Percentiles rank a stretch among this genome's conserved stretches.
phyloP scores from a whole-genome alignment of 2,113 vertebrate genomes.

The Podilymbus podiceps region DNA sequence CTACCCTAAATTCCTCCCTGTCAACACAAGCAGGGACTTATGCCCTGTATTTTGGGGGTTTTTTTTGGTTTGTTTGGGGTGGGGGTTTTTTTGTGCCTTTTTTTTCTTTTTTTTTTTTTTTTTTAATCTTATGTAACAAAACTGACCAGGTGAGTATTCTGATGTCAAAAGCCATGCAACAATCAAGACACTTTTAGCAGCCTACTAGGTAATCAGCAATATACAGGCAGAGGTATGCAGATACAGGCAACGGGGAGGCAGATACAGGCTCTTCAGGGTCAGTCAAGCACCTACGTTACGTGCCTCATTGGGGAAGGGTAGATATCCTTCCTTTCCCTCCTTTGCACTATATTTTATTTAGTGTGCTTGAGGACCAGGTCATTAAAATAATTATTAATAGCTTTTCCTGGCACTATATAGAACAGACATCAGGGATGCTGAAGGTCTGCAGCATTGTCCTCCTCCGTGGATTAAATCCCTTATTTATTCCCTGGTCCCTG shows the following conservation, averaged over 20 bases:
- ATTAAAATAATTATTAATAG: background rate
- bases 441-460: background rate
- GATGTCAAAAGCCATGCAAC: background rate
- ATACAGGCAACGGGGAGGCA: background rate
- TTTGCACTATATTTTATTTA: background rate
- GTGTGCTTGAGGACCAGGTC: background rate
- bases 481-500: background rate
- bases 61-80: no score
- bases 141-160: background rate
- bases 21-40: background rate
- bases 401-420: background rate
- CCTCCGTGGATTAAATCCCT: background rate
- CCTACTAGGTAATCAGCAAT: background rate
- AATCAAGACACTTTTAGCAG: background rate
- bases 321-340: background rate
- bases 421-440: background rate
- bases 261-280: background rate
- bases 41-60: background rate
- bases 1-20: background rate
- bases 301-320: accelerated
- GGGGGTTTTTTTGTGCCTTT: no score
- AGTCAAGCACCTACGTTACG: background rate
- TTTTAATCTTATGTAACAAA: background rate
- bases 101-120: no score
- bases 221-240: background rate